phyloP scores from a whole-genome alignment of 2,797 vertebrate genomes.

The Glyptemys insculpta region DNA sequence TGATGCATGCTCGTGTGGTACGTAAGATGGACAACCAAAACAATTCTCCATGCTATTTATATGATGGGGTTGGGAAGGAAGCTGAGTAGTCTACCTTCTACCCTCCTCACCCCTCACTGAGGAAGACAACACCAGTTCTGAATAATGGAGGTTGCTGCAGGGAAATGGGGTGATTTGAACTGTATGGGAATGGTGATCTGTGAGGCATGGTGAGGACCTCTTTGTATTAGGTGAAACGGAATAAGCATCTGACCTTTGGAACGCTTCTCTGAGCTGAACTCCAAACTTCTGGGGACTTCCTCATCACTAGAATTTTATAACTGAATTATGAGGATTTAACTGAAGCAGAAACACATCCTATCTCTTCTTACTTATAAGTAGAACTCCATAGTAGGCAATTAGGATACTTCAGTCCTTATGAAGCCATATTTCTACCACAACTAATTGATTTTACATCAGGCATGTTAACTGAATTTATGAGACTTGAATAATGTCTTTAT shows the following conservation, averaged over 20 bases:
- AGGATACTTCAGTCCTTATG: constrained; percentile 57
- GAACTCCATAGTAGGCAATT: constrained; percentile 51
- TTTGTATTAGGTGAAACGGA: not conserved
- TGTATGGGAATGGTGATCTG: not conserved
- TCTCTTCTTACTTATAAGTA: constrained; percentile 46
- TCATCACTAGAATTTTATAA: not conserved
- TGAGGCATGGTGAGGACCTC: not conserved
- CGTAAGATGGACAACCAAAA: not conserved
- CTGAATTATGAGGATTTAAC: not conserved
- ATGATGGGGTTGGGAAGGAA: not conserved
- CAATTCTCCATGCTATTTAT: not conserved
- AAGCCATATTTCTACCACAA: constrained; percentile 63
- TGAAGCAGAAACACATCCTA: not conserved
- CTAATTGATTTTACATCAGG: constrained; percentile 81
- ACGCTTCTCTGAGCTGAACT: constrained; percentile 5
- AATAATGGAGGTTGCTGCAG: not conserved
- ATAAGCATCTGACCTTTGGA: not conserved
- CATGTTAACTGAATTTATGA: constrained; percentile 69
- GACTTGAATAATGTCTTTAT: constrained; percentile 78
- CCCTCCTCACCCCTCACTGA: not conserved
- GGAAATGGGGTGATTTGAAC: not conserved
- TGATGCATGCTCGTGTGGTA: not conserved
- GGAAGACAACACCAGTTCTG: not conserved
- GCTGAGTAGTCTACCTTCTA: accelerated
- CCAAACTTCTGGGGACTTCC: not conserved